Percentiles rank a stretch among this genome's conserved stretches.
Evolutionary conservation across 2,797 vertebrate genomes (phyloP).

Genomic region (Dromococcyx pavoninus): DNA sequence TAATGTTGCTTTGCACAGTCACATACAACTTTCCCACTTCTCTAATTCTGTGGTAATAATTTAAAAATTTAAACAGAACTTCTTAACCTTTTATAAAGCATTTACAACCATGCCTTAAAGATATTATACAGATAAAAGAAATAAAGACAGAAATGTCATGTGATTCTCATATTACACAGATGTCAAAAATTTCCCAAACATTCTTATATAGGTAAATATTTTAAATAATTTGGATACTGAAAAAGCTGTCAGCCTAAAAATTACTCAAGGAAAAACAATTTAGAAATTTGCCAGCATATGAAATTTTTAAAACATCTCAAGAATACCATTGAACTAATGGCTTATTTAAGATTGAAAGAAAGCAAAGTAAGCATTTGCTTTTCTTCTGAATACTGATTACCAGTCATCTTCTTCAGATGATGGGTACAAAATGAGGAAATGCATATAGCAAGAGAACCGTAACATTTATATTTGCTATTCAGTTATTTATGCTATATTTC

Average conservation of each 20-base stretch:
- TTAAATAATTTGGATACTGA: neutral
- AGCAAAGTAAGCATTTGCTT: neutral
- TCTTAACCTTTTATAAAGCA: neutral
- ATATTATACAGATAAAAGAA: neutral
- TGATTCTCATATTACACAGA: neutral
- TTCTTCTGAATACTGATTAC: neutral
- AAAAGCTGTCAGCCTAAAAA: neutral
- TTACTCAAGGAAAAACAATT: neutral
- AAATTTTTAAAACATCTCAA: neutral
- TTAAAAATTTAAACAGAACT: neutral
- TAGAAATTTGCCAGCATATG: neutral
- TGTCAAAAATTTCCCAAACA: neutral
- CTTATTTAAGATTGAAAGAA: conserved; percentile 14
- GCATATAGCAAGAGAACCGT: neutral
- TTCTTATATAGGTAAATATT: neutral
- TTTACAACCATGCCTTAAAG: neutral
- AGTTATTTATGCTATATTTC: neutral
- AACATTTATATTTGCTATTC: neutral
- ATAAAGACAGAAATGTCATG: neutral
- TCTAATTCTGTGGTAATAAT: neutral
- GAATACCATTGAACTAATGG: neutral
- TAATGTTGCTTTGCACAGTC: neutral
- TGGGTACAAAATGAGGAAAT: neutral
- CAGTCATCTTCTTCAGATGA: neutral
- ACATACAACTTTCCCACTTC: neutral